phyloP scores from a whole-genome alignment of 2,797 vertebrate genomes.

The Apogon hyalosoma region DNA sequence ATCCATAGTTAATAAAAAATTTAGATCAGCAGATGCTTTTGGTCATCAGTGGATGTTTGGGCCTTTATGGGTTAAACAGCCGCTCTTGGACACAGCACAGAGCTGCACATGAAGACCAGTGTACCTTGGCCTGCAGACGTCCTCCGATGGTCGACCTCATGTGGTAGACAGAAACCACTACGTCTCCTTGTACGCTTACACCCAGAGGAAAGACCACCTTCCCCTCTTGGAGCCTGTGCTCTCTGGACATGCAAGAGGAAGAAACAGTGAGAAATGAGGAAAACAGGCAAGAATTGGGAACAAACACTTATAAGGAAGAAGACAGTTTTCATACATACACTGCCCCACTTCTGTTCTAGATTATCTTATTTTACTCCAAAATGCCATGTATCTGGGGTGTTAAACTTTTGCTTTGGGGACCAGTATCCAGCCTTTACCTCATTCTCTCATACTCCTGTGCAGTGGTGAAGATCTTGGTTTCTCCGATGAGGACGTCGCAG shows the following conservation, averaged over 20 bases:
- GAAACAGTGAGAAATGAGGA: not conserved
- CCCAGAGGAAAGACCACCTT: constrained; percentile 93
- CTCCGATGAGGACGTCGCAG: constrained; percentile 95
- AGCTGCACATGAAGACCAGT: not conserved
- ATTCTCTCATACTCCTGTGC: constrained; percentile 97
- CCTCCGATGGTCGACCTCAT: constrained; percentile 97
- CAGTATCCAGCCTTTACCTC: constrained; percentile 83
- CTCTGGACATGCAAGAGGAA: constrained; percentile 78
- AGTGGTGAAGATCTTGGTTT: constrained; percentile 96
- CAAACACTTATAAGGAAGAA: not conserved
- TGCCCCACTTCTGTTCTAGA: too few relatives aligned
- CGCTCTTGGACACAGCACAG: not conserved
- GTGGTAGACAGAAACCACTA: constrained; percentile 94
- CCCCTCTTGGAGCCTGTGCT: constrained; percentile 94
- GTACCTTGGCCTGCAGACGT: constrained; percentile 98
- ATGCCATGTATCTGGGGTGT: too few relatives aligned
- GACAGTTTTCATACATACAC: too few relatives aligned
- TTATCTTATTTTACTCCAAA: too few relatives aligned
- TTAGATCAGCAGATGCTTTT: too few relatives aligned
- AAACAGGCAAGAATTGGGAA: not conserved
- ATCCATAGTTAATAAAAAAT: too few relatives aligned
- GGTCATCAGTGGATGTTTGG: too few relatives aligned
- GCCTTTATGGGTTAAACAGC: too few relatives aligned
- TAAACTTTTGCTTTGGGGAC: too few relatives aligned
- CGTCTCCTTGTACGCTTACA: constrained; percentile 95